These are phyloP conservation scores for Scartelaos histophorus DNA, from an alignment of 2,113 vertebrate species.

Conservation along the genomic window DNA sequence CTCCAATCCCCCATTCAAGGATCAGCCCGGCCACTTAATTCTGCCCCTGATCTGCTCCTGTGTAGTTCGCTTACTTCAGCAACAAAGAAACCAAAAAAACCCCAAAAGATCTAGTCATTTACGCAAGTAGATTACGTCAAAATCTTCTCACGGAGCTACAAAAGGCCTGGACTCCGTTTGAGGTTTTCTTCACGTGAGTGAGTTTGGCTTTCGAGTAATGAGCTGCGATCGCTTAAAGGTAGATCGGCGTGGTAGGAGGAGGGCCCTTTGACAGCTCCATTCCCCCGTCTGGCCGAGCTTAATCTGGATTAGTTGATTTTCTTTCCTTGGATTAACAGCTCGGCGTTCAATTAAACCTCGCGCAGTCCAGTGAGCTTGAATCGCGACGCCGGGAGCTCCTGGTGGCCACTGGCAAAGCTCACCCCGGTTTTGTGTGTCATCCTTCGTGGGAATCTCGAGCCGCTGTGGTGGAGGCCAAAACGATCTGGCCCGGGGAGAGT, in stretches of 20 bases:
- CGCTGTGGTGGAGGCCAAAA: conserved; percentile 35
- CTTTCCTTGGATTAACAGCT: conserved; percentile 65
- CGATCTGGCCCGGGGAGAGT: conserved; percentile 48
- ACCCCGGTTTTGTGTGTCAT: conserved; percentile 36
- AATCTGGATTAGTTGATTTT: conserved; percentile 77
- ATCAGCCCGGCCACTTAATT: conserved; percentile 47
- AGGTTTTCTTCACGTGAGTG: conserved; percentile 61
- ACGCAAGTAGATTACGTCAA: conserved; percentile 56
- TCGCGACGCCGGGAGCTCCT: conserved; percentile 32
- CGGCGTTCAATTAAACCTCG: conserved; percentile 65
- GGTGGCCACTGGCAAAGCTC: conserved; percentile 40
- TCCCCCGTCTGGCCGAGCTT: conserved; percentile 62
- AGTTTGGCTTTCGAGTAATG: conserved; percentile 62
- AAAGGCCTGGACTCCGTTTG: conserved; percentile 22
- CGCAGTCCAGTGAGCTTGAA: conserved; percentile 63
- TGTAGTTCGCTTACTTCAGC: conserved; percentile 30
- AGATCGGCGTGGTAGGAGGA: conserved; percentile 32
- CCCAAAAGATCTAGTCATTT: conserved; percentile 44
- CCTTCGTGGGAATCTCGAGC: conserved; percentile 42
- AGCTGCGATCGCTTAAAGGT: conserved; percentile 44
- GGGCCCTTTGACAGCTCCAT: conserved; percentile 49
- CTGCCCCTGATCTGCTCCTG: conserved; percentile 32
- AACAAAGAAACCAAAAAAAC: conserved; percentile 58
- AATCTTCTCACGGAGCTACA: conserved; percentile 62
- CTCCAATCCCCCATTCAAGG: conserved; percentile 35